phyloP scores from a whole-genome alignment of 1,140 invertebrate genomes.

The Zaprionus nigranus region DNA sequence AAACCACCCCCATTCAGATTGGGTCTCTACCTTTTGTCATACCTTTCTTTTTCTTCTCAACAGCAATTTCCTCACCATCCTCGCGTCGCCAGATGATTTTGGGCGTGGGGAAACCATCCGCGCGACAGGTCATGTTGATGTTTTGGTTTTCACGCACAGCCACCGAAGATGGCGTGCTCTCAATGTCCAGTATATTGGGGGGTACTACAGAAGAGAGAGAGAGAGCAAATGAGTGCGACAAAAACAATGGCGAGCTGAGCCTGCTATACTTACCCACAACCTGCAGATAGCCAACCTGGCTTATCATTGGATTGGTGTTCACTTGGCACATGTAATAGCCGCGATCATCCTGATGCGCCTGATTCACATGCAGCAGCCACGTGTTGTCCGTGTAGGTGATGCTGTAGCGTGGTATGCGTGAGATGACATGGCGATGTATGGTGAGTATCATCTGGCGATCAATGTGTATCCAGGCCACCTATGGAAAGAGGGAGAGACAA shows the following conservation, averaged over 20 bases:
- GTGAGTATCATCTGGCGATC: constrained; percentile 97
- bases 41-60: constrained; percentile 94
- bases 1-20: neutral
- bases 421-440: constrained; percentile 95
- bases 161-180: constrained; percentile 94
- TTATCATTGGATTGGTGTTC: constrained; percentile 98
- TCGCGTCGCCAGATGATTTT: constrained; percentile 96
- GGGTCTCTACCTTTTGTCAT: constrained; percentile 45
- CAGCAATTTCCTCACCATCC: constrained; percentile 92
- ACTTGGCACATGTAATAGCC: constrained; percentile 97
- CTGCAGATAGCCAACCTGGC: constrained; percentile 96
- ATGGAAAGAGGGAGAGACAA: constrained; percentile 4
- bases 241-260: neutral
- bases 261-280: constrained; percentile 92
- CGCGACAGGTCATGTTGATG: constrained; percentile 94
- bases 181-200: constrained; percentile 93
- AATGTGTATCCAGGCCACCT: constrained; percentile 98
- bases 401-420: constrained; percentile 93
- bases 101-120: constrained; percentile 94
- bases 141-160: constrained; percentile 95
- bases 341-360: constrained; percentile 94
- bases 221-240: neutral
- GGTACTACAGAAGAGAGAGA: constrained; percentile 87
- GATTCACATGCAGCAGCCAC: constrained; percentile 94
- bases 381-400: constrained; percentile 96